A percentile compares a stretch with the other conserved stretches of the same genome.
Conservation (phyloP, 2,888 invertebrate genomes). For the Dryomyza anilis region DNA sequence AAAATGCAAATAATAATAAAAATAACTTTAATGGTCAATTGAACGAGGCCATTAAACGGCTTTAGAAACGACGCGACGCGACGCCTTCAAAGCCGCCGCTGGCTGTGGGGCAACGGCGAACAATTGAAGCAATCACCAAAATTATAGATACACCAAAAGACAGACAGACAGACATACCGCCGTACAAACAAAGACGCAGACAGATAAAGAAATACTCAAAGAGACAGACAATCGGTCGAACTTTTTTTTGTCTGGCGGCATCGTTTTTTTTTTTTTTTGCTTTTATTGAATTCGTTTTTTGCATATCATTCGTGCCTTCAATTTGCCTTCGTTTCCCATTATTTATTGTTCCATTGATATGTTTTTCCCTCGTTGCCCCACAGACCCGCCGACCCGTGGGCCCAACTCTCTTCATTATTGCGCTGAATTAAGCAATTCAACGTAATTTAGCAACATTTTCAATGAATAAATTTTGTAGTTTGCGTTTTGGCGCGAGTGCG, state of each 20-base stretch:
- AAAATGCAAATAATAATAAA: conserved; percentile 43
- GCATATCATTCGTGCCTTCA: conserved; percentile 21
- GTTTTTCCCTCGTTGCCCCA: neutral
- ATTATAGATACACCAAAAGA: too few species aligned
- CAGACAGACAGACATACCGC: neutral
- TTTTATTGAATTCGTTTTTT: conserved; percentile 25
- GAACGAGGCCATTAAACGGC: conserved; percentile 51
- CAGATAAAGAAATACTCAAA: too few species aligned
- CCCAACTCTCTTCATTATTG: conserved; percentile 38
- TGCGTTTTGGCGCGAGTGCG: conserved; percentile 24
- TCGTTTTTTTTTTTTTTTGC: conserved; percentile 19
- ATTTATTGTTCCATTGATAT: conserved; percentile 17
- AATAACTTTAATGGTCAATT: conserved; percentile 57
- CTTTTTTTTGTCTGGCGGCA: neutral
- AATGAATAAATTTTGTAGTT: conserved; percentile 54
- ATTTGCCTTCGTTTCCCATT: conserved; percentile 33
- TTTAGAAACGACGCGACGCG: conserved; percentile 6
- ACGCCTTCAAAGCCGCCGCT: conserved; percentile 10
- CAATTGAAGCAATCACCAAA: neutral
- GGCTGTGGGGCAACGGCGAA: conserved; percentile 31
- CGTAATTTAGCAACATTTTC: conserved; percentile 60
- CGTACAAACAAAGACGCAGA: too few species aligned
- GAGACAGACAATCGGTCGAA: too few species aligned
- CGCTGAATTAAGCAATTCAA: conserved; percentile 61
- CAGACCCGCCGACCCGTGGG: neutral